Percentiles rank a stretch among this genome's conserved stretches.
Evolutionary conservation across 2,888 invertebrate species (phyloP).

Genomic region (Agrotis segetum): DNA sequence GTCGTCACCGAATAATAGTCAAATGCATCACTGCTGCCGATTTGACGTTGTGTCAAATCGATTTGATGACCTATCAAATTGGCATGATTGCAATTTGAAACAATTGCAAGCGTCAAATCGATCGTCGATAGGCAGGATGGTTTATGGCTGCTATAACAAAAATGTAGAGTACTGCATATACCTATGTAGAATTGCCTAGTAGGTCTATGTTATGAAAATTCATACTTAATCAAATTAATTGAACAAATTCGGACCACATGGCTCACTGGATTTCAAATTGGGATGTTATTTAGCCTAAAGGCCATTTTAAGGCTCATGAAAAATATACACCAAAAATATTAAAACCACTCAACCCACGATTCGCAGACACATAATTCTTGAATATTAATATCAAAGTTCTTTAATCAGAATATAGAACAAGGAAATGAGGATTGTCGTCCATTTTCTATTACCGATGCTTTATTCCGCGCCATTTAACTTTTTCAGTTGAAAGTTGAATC

Average conservation of each 20-base stretch:
- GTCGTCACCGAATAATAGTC: no score
- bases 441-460: slow-evolving; percentile 85
- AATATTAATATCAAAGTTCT: slow-evolving; percentile 49
- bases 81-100: no score
- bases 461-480: slow-evolving; percentile 86
- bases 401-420: slow-evolving; percentile 77
- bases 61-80: no score
- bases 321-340: slow-evolving; percentile 9
- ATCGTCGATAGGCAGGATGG: no score
- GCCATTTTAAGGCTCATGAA: slow-evolving; percentile 1
- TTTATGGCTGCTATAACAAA: no score
- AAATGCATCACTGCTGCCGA: no score
- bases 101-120: no score
- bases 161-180: no score
- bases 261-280: slow-evolving; percentile 34
- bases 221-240: slow-evolving; percentile 32
- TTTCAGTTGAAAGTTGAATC: slow-evolving; percentile 81
- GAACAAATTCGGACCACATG: slow-evolving; percentile 16
- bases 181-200: background rate
- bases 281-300: slow-evolving; percentile 22
- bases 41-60: no score
- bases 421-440: slow-evolving; percentile 85
- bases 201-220: slow-evolving; percentile 19
- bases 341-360: slow-evolving; percentile 8
- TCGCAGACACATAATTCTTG: slow-evolving; percentile 47